Evolutionary conservation across 2,888 invertebrate species (phyloP).

Genomic region (Nineta flava): DNA sequence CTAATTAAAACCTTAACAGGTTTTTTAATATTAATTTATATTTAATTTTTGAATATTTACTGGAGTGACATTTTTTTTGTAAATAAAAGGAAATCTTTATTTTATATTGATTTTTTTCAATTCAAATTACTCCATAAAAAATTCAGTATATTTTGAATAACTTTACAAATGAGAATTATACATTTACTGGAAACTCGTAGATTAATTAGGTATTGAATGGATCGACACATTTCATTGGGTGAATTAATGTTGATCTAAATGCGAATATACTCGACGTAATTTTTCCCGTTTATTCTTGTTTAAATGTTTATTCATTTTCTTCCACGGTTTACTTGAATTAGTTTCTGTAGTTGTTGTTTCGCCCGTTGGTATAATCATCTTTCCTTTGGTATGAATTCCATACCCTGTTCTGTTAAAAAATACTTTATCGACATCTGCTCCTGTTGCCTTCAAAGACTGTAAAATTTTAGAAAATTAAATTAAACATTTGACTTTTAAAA

Average conservation of each 20-base stretch:
- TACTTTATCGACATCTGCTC: slow-evolving; percentile 40
- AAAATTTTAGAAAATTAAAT: slow-evolving; percentile 6
- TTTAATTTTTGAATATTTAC: no score
- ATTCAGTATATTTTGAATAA: no score
- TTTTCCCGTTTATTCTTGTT: slow-evolving; percentile 89
- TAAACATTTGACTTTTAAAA: slow-evolving; percentile 5
- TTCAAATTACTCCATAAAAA: no score
- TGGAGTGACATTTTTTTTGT: no score
- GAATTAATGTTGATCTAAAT: slow-evolving; percentile 72
- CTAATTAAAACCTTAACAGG: no score
- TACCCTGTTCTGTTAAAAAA: slow-evolving; percentile 36
- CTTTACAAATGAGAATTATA: no score
- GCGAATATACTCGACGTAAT: slow-evolving; percentile 65
- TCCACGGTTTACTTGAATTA: slow-evolving; percentile 48
- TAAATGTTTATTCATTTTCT: slow-evolving; percentile 65
- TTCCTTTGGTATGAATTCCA: slow-evolving; percentile 22
- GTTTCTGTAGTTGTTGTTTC: slow-evolving; percentile 7
- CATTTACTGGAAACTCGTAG: no score
- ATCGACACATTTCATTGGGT: no score
- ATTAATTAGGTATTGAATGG: no score
- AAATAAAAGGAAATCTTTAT: no score
- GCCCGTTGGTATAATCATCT: slow-evolving; percentile 14
- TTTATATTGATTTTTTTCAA: no score
- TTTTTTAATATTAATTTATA: no score
- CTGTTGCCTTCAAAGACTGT: slow-evolving; percentile 22